These are phyloP conservation scores for Vanessa cardui DNA, from an alignment of 2,888 invertebrate species.

Conservation along the genomic window DNA sequence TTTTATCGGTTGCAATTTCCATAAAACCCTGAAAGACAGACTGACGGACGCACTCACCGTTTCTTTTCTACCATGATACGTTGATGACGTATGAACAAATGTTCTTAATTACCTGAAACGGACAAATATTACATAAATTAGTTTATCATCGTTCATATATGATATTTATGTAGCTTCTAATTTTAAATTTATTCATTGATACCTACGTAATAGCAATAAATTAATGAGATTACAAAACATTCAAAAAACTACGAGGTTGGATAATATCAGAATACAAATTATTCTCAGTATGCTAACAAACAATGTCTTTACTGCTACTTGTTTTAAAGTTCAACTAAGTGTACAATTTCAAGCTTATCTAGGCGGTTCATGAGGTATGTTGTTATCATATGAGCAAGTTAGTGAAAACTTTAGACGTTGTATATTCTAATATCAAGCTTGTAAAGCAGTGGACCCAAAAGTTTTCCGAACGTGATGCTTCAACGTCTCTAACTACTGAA, in stretches of 20 bases:
- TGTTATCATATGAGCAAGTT: constrained; percentile 28
- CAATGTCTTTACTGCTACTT: constrained; percentile 32
- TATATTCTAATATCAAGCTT: constrained; percentile 34
- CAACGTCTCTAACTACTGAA: constrained; percentile 68
- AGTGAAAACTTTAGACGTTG: constrained; percentile 9
- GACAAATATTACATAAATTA: constrained; percentile 22
- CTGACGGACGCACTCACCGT: constrained; percentile 63
- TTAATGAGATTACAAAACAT: no score
- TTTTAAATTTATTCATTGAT: background rate
- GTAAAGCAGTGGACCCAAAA: constrained; percentile 54
- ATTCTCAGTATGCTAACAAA: constrained; percentile 10
- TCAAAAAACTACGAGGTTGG: background rate
- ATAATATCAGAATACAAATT: constrained; percentile 7
- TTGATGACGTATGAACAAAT: constrained; percentile 44
- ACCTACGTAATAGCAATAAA: background rate
- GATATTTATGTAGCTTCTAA: background rate
- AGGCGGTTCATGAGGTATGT: constrained; percentile 31
- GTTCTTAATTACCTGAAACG: constrained; percentile 58
- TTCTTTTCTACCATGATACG: constrained; percentile 51
- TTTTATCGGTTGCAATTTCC: constrained; percentile 78
- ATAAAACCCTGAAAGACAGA: constrained; percentile 72
- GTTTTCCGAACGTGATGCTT: constrained; percentile 68
- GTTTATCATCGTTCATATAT: background rate
- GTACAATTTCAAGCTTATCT: constrained; percentile 42
- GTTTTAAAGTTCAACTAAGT: constrained; percentile 41